Conservation (phyloP, 2,888 invertebrate species). For the Harmothoe impar region DNA sequence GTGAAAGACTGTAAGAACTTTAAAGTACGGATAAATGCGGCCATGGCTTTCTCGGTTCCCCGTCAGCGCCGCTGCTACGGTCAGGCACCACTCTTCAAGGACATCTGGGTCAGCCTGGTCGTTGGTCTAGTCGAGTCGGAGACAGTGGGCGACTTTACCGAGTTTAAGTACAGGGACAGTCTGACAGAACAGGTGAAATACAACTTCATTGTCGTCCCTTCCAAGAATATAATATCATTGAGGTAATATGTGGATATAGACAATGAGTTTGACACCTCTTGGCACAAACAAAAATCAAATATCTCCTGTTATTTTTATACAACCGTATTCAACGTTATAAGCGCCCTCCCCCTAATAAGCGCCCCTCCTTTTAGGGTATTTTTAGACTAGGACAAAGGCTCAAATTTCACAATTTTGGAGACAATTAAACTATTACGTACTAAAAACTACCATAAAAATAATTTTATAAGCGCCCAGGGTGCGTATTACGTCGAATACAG, state of each 20-base stretch:
- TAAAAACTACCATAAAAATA: neutral
- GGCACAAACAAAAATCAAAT: neutral
- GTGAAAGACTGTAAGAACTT: constrained; percentile 91
- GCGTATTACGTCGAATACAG: neutral
- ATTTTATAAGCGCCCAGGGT: too few species aligned
- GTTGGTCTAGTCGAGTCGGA: constrained; percentile 91
- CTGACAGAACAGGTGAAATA: constrained; percentile 89
- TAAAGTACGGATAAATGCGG: constrained; percentile 95
- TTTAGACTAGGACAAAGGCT: too few species aligned
- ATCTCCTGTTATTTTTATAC: neutral
- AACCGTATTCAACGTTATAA: too few species aligned
- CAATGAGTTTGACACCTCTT: neutral
- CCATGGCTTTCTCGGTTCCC: constrained; percentile 88
- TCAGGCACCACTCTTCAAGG: constrained; percentile 84
- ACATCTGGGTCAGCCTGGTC: constrained; percentile 89
- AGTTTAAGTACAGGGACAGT: constrained; percentile 93
- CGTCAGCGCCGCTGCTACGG: constrained; percentile 88
- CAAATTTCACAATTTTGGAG: too few species aligned
- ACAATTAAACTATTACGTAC: too few species aligned
- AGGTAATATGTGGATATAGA: neutral
- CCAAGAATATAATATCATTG: neutral
- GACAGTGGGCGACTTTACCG: constrained; percentile 91
- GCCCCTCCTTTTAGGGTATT: too few species aligned
- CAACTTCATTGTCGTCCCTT: neutral
- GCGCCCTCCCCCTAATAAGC: too few species aligned